Evolutionary conservation across 1,140 invertebrate species (phyloP).

Genomic region (Cyclina sinensis): DNA sequence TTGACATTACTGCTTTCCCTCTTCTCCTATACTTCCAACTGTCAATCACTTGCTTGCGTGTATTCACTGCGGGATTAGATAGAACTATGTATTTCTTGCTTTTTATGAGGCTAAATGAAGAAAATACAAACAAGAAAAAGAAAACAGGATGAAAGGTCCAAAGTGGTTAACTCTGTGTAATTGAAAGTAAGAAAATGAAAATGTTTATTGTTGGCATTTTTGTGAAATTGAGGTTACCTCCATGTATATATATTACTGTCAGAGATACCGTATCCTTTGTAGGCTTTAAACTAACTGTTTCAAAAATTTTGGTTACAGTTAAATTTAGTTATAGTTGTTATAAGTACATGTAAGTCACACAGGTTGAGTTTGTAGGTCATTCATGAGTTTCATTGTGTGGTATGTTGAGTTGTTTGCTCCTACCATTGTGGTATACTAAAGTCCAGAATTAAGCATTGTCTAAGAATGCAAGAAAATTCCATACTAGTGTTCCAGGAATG

Average conservation of each 20-base stretch:
- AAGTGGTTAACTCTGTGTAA: conserved; percentile 8
- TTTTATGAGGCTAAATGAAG: conserved; percentile 11
- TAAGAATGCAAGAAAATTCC: conserved; percentile 1
- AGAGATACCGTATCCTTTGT: too few relatives aligned
- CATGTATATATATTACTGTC: too few relatives aligned
- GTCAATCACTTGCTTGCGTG: conserved; percentile 7
- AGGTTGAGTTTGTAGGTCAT: too few relatives aligned
- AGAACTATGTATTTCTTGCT: conserved; percentile 6
- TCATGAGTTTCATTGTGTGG: too few relatives aligned
- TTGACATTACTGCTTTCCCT: conserved; percentile 24
- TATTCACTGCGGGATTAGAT: conserved; percentile 22
- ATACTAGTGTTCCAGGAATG: conserved; percentile 11
- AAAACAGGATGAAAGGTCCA: conserved; percentile 16
- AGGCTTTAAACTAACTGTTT: too few relatives aligned
- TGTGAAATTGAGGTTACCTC: conserved; percentile 14
- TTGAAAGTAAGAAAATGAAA: conserved; percentile 15
- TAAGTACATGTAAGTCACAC: too few relatives aligned
- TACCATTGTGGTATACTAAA: too few relatives aligned
- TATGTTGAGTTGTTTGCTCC: too few relatives aligned
- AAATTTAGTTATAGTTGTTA: too few relatives aligned
- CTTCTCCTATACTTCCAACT: neutral
- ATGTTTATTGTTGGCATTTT: neutral
- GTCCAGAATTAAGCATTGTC: too few relatives aligned
- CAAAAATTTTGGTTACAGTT: too few relatives aligned
- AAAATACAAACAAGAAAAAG: neutral